Conservation (phyloP, 1,140 invertebrate species). For the Drosophila suzukii region DNA sequence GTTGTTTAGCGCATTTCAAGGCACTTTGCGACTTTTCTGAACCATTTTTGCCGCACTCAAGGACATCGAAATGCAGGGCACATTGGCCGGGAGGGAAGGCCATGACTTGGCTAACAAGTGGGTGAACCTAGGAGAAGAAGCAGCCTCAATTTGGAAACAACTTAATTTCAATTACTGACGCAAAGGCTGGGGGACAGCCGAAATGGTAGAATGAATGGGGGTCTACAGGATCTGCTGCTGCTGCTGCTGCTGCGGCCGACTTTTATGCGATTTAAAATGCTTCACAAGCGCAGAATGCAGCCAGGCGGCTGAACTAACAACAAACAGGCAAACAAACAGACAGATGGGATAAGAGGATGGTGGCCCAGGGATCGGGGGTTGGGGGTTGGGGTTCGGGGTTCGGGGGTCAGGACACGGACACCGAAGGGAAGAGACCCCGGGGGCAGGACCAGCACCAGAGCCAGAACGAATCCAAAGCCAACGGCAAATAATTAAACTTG, state of each 20-base stretch:
- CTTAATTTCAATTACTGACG: slow-evolving; percentile 71
- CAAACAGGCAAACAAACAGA: slow-evolving; percentile 38
- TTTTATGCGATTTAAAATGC: slow-evolving; percentile 72
- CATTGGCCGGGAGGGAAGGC: neutral
- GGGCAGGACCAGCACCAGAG: slow-evolving; percentile 3
- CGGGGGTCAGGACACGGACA: slow-evolving; percentile 22
- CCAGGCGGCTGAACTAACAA: slow-evolving; percentile 55
- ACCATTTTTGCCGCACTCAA: slow-evolving; percentile 18
- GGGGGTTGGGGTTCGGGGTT: slow-evolving; percentile 10
- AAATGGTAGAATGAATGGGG: slow-evolving; percentile 53
- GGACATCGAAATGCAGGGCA: slow-evolving; percentile 35
- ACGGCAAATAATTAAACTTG: slow-evolving; percentile 78
- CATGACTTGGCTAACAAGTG: slow-evolving; percentile 26
- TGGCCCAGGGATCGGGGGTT: slow-evolving; percentile 3
- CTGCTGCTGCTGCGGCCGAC: slow-evolving; percentile 33
- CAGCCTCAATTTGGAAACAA: slow-evolving; percentile 50
- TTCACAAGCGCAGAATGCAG: slow-evolving; percentile 67
- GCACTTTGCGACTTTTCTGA: slow-evolving; percentile 21
- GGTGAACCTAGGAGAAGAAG: slow-evolving; percentile 4
- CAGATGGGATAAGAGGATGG: slow-evolving; percentile 12
- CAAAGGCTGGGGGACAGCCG: slow-evolving; percentile 39
- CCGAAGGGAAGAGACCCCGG: neutral
- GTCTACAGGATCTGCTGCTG: no score
- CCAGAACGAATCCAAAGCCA: slow-evolving; percentile 43
- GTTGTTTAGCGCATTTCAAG: slow-evolving; percentile 25